Conservation (phyloP, 1,140 invertebrate genomes). For the Calosoma granatense region DNA sequence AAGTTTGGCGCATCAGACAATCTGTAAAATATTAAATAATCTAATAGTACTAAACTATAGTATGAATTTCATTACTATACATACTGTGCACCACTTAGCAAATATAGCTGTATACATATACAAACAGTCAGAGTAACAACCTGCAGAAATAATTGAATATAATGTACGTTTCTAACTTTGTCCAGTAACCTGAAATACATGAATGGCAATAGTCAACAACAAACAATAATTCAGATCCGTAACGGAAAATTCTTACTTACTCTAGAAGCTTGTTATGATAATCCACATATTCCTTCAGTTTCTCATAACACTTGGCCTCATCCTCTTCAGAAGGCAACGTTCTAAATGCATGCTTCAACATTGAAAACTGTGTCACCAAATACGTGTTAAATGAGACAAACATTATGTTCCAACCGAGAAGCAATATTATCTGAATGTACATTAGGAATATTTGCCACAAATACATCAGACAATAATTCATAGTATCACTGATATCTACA, state of each 20-base stretch:
- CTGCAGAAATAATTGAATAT: not conserved
- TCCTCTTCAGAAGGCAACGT: not conserved
- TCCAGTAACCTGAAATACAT: not conserved
- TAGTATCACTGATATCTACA: too few relatives aligned
- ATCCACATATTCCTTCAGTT: not conserved
- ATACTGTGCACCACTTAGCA: not conserved
- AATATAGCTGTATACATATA: not conserved
- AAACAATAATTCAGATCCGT: too few relatives aligned
- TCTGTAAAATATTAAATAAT: not conserved
- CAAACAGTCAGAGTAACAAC: not conserved
- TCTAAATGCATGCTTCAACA: not conserved
- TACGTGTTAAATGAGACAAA: not conserved
- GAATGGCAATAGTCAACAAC: too few relatives aligned
- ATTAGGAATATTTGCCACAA: too few relatives aligned
- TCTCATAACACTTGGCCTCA: not conserved
- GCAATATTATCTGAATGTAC: too few relatives aligned
- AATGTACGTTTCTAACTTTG: not conserved
- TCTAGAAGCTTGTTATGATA: not conserved
- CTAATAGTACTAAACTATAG: not conserved
- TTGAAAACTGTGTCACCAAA: not conserved
- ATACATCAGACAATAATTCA: too few relatives aligned
- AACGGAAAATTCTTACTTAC: not conserved
- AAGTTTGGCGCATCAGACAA: not conserved
- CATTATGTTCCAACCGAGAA: not conserved
- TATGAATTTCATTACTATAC: not conserved